phyloP scores from a whole-genome alignment of 2,888 invertebrate species.

The Drosophila infuscata region DNA sequence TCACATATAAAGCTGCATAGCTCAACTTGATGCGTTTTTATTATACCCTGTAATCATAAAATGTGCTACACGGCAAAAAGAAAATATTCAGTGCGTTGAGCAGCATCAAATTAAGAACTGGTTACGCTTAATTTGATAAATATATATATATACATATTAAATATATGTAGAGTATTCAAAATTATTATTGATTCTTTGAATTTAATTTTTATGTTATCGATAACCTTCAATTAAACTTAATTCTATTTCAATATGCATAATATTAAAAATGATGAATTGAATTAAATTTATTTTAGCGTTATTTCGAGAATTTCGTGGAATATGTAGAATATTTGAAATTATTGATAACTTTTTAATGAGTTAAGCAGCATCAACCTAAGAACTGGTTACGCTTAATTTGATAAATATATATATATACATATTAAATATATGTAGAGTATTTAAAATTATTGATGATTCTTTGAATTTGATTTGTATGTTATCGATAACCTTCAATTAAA shows the following conservation, averaged over 20 bases:
- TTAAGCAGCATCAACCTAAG: neutral
- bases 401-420: neutral
- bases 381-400: neutral
- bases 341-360: too few species aligned
- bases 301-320: too few species aligned
- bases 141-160: too few species aligned
- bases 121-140: neutral
- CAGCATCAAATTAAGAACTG: neutral
- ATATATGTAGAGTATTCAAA: neutral
- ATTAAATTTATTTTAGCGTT: too few species aligned
- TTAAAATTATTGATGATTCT: neutral
- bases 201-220: neutral
- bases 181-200: neutral
- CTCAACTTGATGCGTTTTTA: neutral
- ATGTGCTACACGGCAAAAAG: too few species aligned
- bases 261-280: too few species aligned
- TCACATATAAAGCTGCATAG: neutral
- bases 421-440: neutral
- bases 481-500: neutral
- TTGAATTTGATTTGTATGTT: neutral
- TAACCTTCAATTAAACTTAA: neutral
- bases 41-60: conserved; percentile 7
- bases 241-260: neutral
- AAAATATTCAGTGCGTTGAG: neutral
- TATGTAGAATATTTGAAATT: too few species aligned